Percentiles rank a stretch among this genome's conserved stretches.
These are phyloP conservation scores for Leptinotarsa haldemani DNA, from an alignment of 2,888 invertebrate genomes.

Conservation along the genomic window DNA sequence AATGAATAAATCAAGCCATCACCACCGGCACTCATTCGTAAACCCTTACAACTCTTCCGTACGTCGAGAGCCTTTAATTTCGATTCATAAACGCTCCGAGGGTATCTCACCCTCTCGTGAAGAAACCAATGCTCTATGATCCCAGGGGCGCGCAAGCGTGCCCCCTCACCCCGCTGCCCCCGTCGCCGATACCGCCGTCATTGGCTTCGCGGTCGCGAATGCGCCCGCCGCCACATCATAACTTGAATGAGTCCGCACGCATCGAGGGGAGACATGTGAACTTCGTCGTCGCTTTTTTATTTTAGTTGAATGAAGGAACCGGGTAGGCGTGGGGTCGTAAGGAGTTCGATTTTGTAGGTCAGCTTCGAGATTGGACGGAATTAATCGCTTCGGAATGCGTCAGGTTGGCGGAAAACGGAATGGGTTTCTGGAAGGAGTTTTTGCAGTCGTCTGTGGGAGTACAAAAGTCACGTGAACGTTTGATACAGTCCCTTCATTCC, in stretches of 20 bases:
- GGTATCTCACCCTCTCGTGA: constrained; percentile 32
- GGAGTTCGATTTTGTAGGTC: constrained; percentile 20
- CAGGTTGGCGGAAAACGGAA: not conserved
- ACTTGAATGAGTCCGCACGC: not conserved
- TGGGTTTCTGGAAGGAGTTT: not conserved
- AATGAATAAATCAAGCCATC: not conserved
- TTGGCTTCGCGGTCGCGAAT: constrained; percentile 43
- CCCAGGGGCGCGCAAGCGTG: constrained; percentile 28
- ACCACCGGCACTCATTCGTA: not conserved
- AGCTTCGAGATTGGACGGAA: constrained; percentile 13
- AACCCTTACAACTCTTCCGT: not conserved
- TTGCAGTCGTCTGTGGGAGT: too few species aligned
- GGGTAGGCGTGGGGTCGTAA: constrained; percentile 27
- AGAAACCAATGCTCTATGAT: constrained; percentile 54
- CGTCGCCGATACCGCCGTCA: constrained; percentile 34
- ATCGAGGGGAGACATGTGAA: constrained; percentile 16
- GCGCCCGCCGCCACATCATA: constrained; percentile 23
- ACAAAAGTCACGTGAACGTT: too few species aligned
- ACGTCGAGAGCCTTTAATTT: constrained; percentile 7
- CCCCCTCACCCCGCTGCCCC: constrained; percentile 36
- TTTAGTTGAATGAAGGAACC: constrained; percentile 34
- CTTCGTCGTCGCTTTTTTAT: constrained; percentile 12
- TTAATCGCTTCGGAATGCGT: constrained; percentile 12
- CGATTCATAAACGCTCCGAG: constrained; percentile 9
- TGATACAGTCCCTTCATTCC: too few species aligned